Percentiles rank a stretch among this genome's conserved stretches.
These are phyloP conservation scores for Vespertilio murinus DNA, from an alignment of 2,797 vertebrate species.

Conservation along the genomic window DNA sequence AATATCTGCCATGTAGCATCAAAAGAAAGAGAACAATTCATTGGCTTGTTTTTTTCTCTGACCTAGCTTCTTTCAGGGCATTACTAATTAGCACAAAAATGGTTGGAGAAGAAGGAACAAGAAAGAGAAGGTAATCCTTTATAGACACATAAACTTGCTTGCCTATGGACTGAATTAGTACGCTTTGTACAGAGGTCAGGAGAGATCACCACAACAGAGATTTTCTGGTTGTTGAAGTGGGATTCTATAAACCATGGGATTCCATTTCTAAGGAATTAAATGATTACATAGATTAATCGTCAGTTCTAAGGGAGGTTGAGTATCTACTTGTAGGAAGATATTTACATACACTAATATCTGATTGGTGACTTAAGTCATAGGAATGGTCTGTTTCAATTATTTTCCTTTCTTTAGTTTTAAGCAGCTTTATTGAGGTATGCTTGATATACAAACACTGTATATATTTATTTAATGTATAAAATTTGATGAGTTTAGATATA, in stretches of 20 bases:
- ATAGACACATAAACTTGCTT: neutral
- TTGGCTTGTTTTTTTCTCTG: neutral
- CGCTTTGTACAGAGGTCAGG: neutral
- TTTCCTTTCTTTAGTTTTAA: neutral
- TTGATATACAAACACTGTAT: neutral
- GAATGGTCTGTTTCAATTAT: neutral
- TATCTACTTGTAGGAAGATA: neutral
- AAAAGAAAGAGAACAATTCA: neutral
- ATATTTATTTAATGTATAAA: neutral
- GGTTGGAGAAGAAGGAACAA: neutral
- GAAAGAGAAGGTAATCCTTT: neutral
- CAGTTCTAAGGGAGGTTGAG: neutral
- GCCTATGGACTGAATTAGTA: neutral
- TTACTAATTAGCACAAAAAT: neutral
- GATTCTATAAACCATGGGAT: neutral
- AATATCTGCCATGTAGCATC: neutral
- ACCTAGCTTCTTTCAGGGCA: neutral
- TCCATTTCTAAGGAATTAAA: neutral
- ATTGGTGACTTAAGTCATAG: neutral
- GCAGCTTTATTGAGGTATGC: neutral
- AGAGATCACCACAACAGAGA: neutral
- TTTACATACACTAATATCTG: neutral
- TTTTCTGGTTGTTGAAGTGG: neutral
- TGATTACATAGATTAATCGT: neutral
- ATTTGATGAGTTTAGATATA: no score